Conservation (phyloP, 1,140 invertebrate genomes). For the Lamellibrachia luymesi region DNA sequence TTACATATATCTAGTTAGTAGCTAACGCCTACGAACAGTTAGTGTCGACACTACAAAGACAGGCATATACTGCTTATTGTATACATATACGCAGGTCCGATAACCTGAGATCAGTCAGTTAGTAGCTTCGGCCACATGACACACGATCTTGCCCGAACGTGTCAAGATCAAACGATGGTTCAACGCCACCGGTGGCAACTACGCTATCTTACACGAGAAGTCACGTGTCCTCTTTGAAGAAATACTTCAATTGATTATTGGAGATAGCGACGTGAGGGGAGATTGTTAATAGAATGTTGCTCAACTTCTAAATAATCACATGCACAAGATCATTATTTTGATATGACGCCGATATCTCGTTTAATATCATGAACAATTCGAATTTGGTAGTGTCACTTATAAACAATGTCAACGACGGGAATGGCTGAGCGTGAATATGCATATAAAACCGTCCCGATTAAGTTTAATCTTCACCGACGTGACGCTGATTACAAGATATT, state of each 20-base stretch:
- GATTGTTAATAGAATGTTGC: not conserved
- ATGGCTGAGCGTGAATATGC: not conserved
- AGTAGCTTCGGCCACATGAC: not conserved
- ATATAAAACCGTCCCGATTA: not conserved
- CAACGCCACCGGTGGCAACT: not conserved
- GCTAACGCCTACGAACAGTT: not conserved
- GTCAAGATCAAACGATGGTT: not conserved
- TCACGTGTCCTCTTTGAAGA: not conserved
- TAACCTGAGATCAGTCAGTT: not conserved
- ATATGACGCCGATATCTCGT: not conserved
- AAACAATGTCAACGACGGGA: not conserved
- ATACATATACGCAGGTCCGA: not conserved
- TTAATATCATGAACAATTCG: not conserved
- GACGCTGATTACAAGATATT: not conserved
- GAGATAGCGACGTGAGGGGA: not conserved
- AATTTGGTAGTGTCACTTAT: not conserved
- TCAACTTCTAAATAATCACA: not conserved
- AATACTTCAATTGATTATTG: not conserved
- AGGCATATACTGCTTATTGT: not conserved
- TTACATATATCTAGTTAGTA: not conserved
- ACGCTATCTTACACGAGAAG: not conserved
- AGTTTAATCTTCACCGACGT: not conserved
- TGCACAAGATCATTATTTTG: not conserved
- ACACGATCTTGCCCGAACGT: not conserved
- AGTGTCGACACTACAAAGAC: not conserved